Conservation (phyloP, 2,888 invertebrate genomes). For the Xylophagus ater region DNA sequence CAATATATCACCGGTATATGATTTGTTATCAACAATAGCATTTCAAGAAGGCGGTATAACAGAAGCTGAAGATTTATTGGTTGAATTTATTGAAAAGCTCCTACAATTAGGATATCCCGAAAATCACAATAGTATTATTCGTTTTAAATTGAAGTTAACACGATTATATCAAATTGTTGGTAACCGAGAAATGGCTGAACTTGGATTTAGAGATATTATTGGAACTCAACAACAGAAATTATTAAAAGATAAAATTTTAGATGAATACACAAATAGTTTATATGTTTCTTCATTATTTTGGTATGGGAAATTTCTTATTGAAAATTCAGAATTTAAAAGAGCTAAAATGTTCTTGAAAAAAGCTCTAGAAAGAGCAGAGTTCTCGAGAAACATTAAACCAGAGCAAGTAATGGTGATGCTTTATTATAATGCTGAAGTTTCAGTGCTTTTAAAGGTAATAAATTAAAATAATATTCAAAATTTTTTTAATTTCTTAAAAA, state of each 20-base stretch:
- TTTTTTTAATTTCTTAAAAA: slow-evolving; percentile 19
- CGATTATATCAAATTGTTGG: slow-evolving; percentile 36
- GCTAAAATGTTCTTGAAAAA: slow-evolving; percentile 34
- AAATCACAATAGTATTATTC: slow-evolving; percentile 34
- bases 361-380: slow-evolving; percentile 35
- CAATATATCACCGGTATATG: slow-evolving; percentile 29
- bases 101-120: slow-evolving; percentile 32
- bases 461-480: not conserved
- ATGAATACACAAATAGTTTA: slow-evolving; percentile 36
- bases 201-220: slow-evolving; percentile 39
- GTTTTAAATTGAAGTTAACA: slow-evolving; percentile 38
- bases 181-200: slow-evolving; percentile 34
- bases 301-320: slow-evolving; percentile 39
- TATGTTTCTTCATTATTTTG: slow-evolving; percentile 40
- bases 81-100: slow-evolving; percentile 37
- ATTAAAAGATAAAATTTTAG: slow-evolving; percentile 27
- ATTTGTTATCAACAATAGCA: slow-evolving; percentile 38
- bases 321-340: slow-evolving; percentile 23
- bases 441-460: slow-evolving; percentile 16
- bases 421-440: slow-evolving; percentile 35
- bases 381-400: slow-evolving; percentile 35
- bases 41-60: slow-evolving; percentile 34
- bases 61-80: slow-evolving; percentile 36
- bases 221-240: slow-evolving; percentile 35
- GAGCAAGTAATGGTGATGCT: slow-evolving; percentile 41